These are phyloP conservation scores for Gephyroberyx darwinii DNA, from an alignment of 2,797 vertebrate species.

Conservation along the genomic window DNA sequence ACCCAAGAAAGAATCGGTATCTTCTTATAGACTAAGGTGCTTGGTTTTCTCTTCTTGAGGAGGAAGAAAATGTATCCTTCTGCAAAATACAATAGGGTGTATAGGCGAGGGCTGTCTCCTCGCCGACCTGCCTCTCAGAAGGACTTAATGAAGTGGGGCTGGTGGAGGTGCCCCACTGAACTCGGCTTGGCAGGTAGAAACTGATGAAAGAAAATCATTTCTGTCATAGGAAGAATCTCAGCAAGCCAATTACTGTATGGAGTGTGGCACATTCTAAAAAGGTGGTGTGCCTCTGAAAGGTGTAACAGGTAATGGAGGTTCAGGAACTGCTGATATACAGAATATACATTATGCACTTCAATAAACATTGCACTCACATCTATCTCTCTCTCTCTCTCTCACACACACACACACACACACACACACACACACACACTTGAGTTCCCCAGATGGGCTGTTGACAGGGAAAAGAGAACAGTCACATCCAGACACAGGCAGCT, in stretches of 20 bases:
- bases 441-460: conserved; percentile 74
- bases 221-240: conserved; percentile 67
- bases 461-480: conserved; percentile 68
- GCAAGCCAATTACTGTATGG: conserved; percentile 71
- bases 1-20: conserved; percentile 36
- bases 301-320: conserved; percentile 56
- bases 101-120: conserved; percentile 53
- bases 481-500: conserved; percentile 63
- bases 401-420: conserved; percentile 3
- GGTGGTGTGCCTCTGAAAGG: conserved; percentile 36
- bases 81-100: conserved; percentile 56
- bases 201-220: conserved; percentile 75
- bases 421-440: conserved; percentile 32
- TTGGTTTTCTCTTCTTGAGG: conserved; percentile 18
- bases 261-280: conserved; percentile 62
- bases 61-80: conserved; percentile 41
- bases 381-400: conserved; percentile 3
- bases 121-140: conserved; percentile 68
- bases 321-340: conserved; percentile 56
- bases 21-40: conserved; percentile 38
- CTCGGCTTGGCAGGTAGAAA: conserved; percentile 65
- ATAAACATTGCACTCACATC: conserved; percentile 58
- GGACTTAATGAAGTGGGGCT: conserved; percentile 70
- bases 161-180: conserved; percentile 72
- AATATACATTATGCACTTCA: conserved; percentile 69